A percentile compares a stretch with the other conserved stretches of the same genome.
Evolutionary conservation across 2,888 invertebrate species (phyloP).

Genomic region (Falcaria lacertinaria): DNA sequence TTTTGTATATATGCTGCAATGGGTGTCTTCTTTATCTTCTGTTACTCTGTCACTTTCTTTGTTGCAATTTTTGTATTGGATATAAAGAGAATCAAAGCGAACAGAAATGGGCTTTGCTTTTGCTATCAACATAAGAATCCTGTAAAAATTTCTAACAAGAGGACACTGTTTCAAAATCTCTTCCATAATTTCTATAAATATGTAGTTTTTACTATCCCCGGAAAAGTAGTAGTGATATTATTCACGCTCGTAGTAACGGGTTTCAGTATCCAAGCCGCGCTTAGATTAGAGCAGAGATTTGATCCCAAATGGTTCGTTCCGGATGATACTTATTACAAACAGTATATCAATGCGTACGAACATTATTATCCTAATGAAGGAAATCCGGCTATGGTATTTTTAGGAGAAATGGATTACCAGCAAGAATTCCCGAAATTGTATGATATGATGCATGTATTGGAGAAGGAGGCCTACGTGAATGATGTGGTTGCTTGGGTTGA

Average conservation of each 20-base stretch:
- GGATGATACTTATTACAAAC: conserved; percentile 82
- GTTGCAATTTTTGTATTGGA: conserved; percentile 88
- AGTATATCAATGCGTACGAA: conserved; percentile 78
- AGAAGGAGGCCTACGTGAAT: conserved; percentile 73
- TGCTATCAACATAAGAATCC: conserved; percentile 82
- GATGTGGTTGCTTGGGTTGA: conserved; percentile 82
- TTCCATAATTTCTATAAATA: conserved; percentile 82
- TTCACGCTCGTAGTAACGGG: conserved; percentile 80
- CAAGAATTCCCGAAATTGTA: conserved; percentile 80
- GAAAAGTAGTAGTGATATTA: conserved; percentile 82
- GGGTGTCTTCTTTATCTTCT: conserved; percentile 87
- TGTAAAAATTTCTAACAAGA: conserved; percentile 72
- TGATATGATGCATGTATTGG: conserved; percentile 72
- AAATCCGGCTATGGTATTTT: conserved; percentile 81
- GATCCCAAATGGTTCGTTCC: conserved; percentile 91
- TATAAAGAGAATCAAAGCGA: conserved; percentile 80
- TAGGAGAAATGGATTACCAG: conserved; percentile 83
- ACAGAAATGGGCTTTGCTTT: conserved; percentile 83
- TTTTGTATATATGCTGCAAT: conserved; percentile 90
- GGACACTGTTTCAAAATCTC: conserved; percentile 78
- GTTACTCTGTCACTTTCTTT: conserved; percentile 90
- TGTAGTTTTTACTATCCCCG: conserved; percentile 82
- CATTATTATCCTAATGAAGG: conserved; percentile 83
- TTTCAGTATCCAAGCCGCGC: conserved; percentile 81
- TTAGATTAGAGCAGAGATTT: conserved; percentile 86